Conservation (phyloP, 2,113 vertebrate genomes). For the Tichodroma muraria region DNA sequence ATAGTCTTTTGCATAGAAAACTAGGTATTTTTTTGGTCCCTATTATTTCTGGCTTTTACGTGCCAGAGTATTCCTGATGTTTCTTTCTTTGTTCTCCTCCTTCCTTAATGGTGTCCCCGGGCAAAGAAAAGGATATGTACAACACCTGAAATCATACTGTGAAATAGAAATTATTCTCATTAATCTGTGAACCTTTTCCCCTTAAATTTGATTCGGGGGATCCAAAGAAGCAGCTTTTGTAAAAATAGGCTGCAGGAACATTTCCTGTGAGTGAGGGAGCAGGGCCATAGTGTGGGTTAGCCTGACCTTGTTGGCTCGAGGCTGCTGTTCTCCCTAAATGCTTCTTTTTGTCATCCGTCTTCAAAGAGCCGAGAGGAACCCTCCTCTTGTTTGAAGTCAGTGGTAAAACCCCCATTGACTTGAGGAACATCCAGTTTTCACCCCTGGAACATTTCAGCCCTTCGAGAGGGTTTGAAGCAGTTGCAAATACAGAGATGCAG, state of each 20-base stretch:
- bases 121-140: background rate
- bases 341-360: background rate
- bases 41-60: background rate
- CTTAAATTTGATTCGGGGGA: background rate
- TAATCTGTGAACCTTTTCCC: background rate
- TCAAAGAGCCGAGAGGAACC: slow-evolving; percentile 4
- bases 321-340: background rate
- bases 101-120: background rate
- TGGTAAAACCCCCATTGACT: slow-evolving; percentile 14
- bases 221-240: background rate
- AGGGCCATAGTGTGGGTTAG: background rate
- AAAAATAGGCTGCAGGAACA: background rate
- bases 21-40: background rate
- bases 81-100: background rate
- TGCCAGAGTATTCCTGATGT: background rate
- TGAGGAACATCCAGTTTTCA: background rate
- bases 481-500: background rate
- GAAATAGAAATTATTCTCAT: slow-evolving; percentile 7
- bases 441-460: background rate
- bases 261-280: background rate
- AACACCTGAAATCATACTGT: background rate
- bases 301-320: slow-evolving; percentile 13
- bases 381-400: slow-evolving; percentile 2
- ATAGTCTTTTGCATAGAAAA: background rate
- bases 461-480: background rate